Evolutionary conservation across 2,113 vertebrate species (phyloP).

Genomic region (Orientallactaga bullata): DNA sequence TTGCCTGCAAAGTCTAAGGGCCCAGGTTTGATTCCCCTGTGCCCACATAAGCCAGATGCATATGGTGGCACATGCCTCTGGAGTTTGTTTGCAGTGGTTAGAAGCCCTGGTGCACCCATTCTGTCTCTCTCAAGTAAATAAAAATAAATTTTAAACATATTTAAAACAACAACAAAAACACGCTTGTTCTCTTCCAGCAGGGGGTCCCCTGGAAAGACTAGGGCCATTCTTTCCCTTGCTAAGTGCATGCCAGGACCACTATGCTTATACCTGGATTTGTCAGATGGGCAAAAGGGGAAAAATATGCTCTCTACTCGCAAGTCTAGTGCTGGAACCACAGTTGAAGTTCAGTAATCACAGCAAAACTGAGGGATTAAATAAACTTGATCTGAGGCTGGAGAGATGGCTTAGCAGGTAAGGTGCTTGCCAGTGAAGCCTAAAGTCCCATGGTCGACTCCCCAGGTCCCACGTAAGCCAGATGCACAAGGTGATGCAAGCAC

Average conservation of each 20-base stretch:
- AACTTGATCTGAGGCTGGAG: background rate
- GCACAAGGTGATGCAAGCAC: too few species aligned
- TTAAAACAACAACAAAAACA: background rate
- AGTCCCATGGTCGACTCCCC: background rate
- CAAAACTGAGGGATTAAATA: slow-evolving; percentile 10
- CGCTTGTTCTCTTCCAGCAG: background rate
- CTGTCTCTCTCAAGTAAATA: background rate
- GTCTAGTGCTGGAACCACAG: background rate
- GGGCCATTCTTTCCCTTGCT: background rate
- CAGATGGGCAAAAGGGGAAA: background rate
- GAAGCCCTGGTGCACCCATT: too few species aligned
- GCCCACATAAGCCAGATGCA: background rate
- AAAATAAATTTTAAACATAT: background rate
- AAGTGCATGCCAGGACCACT: background rate
- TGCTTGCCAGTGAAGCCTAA: background rate
- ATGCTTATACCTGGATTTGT: background rate
- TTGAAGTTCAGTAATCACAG: background rate
- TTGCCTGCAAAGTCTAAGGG: background rate
- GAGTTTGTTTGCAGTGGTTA: too few species aligned
- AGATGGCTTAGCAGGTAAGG: too few species aligned
- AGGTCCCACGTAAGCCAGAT: too few species aligned
- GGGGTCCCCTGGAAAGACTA: background rate
- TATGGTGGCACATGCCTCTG: background rate
- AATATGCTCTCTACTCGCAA: background rate
- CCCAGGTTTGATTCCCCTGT: background rate